These are phyloP conservation scores for Scolopax bukidnonensis DNA, from an alignment of 2,797 vertebrate species.

Conservation along the genomic window DNA sequence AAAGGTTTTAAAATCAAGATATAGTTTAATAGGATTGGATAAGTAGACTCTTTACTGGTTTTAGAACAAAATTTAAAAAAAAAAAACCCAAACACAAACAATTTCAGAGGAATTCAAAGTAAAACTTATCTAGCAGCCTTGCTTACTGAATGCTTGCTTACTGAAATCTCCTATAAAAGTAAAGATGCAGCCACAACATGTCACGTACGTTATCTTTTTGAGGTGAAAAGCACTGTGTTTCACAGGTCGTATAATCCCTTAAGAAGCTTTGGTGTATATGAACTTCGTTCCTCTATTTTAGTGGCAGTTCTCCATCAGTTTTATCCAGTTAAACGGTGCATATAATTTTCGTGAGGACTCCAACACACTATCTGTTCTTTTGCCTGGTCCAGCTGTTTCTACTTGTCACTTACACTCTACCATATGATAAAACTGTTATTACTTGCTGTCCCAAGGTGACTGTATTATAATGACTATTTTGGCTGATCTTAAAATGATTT, in stretches of 20 bases:
- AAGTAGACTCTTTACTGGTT: not conserved
- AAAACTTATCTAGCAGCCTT: not conserved
- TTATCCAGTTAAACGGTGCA: not conserved
- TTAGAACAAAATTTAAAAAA: not conserved
- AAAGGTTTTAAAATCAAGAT: not conserved
- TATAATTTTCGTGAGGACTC: not conserved
- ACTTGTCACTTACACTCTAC: not conserved
- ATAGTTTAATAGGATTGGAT: not conserved
- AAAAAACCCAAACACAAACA: not conserved
- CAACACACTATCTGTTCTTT: not conserved
- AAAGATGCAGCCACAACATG: not conserved
- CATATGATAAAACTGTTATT: not conserved
- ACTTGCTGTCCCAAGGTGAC: not conserved
- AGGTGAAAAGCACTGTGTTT: not conserved
- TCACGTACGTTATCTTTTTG: not conserved
- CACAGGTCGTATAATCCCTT: not conserved
- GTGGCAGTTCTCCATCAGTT: not conserved
- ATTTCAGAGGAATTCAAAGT: not conserved
- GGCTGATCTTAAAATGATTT: not conserved
- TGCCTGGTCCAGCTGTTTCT: constrained; percentile 4
- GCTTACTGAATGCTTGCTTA: not conserved
- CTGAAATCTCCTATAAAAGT: not conserved
- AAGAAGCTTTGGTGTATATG: not conserved
- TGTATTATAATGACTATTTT: constrained; percentile 1
- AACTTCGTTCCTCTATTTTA: not conserved